Base-by-base conservation (phyloP, 1,140 invertebrate genomes). In the Penaeus japonicus region DNA sequence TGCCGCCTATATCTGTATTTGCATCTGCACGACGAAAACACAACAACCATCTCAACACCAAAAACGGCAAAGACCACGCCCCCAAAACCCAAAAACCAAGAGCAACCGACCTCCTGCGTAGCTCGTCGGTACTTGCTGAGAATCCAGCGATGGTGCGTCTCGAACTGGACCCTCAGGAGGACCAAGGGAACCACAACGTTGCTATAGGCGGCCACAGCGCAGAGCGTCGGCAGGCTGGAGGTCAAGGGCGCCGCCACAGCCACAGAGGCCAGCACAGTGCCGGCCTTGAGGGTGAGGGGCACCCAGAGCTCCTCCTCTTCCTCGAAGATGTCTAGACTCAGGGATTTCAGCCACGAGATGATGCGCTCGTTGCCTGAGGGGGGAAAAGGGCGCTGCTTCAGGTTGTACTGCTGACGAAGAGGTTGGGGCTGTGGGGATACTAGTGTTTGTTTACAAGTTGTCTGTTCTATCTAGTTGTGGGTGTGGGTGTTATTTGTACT, bases 301-400 rank as follows among this genome's bases (percentile, higher is more conserved):
- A 91, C 77, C 91, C 91, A 92, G 24, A 90, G 89, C 65, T 91
- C 89, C 78, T 92, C 92, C 27, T 91, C 57, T 32, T 90, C 90
- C 73, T 92, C 92, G n/a, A 92, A 85, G 12, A 89, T 32, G 32
- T 90, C 89, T 24, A 92, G 27, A 15, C 90, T 91, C 22, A 91
- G 55, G 24, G 65, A 55, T 62, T 84, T 54, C 24, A 91, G 65
- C 27, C n/a, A 53, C 32, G 35, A 27, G 10, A 90, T 22, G 4
- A 79, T 32, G 15, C 77, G 77, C 24, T 79, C 77, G 77, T 79
- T 39, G 24, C 77, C 77, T 79, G 22, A n/a, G 4, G 47, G 47
- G 15, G 47, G 5, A 47, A 15, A 47, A n/a, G n/a, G n/a, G n/a
- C n/a, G n/a, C n/a, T n/a, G n/a, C n/a, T n/a, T n/a, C n/a, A n/a